Evolutionary conservation across 2,888 invertebrate species (phyloP), one percentile per base, ranked within the genome.

Genomic region (Euproctis similis): DNA sequence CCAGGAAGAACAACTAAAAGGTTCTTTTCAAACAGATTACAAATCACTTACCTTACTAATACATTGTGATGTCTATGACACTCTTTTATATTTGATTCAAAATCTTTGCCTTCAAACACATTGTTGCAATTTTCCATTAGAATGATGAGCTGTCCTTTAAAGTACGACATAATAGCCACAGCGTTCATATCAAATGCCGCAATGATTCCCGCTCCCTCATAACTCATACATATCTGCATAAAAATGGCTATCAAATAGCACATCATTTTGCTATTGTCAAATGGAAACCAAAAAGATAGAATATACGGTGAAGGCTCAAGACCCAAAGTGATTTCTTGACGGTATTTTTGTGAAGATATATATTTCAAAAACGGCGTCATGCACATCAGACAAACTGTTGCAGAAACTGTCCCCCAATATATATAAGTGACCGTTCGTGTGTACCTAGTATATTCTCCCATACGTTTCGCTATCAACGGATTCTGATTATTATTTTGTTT

Each of bases 201-300:
- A 12, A 74, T n/a, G 0, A 66, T 35, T 8, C 59, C 66, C 9
- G 64, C 36, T 1, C 72, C 74, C 28, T 67, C 59, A 2, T 34
- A 43, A 1, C 51, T 47, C 53, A 74, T 58, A 1, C 46, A 2
- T 0, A 65, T 32, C n/a, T 78, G 69, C 9, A 67, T 17, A 3
- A 56, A 11, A 17, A 59, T 32, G 2, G 60, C 56, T n/a, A 46
- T 40, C 1, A 56, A 19, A 39, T 69, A 76, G 2, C 73, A 78
- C 1, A 73, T 67, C 48, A 62, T 55, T 30, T 53, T 56, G 1
- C 44, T 58, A 17, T 61, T 59, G 38, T 78, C 59, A 34, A 76
- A 74, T 0, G 80, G 78, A 31, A 72, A 70, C 78, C 78, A 78
- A 1, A 69, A 67, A 38, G 44, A 54, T 14, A 76, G 23, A 22